Evolutionary conservation across 2,113 vertebrate species (phyloP), one percentile per base, ranked within the genome.

Genomic region (Gorsachius goisagi): DNA sequence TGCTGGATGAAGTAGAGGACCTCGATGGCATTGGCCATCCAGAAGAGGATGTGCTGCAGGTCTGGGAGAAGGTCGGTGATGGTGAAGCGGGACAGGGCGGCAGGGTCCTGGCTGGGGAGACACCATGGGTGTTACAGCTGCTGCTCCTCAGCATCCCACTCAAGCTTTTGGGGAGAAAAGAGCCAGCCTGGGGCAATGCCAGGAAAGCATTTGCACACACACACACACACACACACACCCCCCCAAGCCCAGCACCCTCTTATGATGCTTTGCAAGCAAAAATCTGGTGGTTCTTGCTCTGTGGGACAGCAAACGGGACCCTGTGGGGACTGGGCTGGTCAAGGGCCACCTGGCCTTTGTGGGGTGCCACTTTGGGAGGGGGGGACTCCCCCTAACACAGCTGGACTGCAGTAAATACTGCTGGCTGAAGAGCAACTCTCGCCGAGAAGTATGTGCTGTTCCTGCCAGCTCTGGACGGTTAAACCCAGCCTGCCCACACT

Each of bases 11-110:
- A 99, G 98, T 99, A 99, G 32, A 99, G 98, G 79, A 99, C 98
- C 98, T 99, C 99, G 0, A 99, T 98, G 95, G 99, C 98, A 24
- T 99, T 99, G 68, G 99, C 98, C 99, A 99, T 99, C 99, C 99
- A 99, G 98, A 99, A 99, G 94, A 99, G 98, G 64, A 99, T 97
- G 92, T 98, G 98, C 97, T 99, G 99, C 88, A 99, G 98, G 94
- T 99, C 99, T 0, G 99, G 99, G 37, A 98, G 97, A 85, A 99
- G 97, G 96, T 99, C 99, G 2, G 98, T 97, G 98, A 99, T 98
- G 95, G 98, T 97, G 79, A 99, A 98, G 81, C 97, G 97, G 93
- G 98, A 98, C 73, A 98, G 94, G 23, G 98, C 93, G 16, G 98
- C 76, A 6, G 99, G 99, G 95, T 99, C 99, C 97, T 99, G 99